phyloP scores from a whole-genome alignment of 2,888 invertebrate genomes.

The Nebria brevicollis region DNA sequence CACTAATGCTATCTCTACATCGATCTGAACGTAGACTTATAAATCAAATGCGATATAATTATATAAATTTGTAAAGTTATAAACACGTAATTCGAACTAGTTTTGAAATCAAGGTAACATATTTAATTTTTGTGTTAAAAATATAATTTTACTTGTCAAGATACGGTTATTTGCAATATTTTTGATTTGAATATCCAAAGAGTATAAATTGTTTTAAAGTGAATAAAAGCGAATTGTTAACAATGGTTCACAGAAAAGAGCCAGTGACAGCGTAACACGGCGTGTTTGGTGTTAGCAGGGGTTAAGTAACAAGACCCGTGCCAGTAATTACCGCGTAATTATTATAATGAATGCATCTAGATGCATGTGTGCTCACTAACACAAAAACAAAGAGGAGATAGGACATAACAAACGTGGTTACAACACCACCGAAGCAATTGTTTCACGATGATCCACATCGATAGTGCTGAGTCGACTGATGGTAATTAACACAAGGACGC shows the following conservation, averaged over 20 bases:
- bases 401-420: not conserved
- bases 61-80: too few species aligned
- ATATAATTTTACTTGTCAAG: too few species aligned
- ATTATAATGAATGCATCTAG: constrained; percentile 22
- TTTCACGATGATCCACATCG: constrained; percentile 11
- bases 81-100: too few species aligned
- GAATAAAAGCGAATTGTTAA: not conserved
- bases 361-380: constrained; percentile 7
- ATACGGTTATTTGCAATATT: too few species aligned
- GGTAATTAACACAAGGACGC: constrained; percentile 21
- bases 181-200: too few species aligned
- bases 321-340: constrained; percentile 16
- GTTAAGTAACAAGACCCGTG: constrained; percentile 9
- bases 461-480: not conserved
- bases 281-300: not conserved
- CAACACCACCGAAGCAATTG: not conserved
- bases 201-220: not conserved
- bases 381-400: not conserved
- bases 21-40: too few species aligned
- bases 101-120: too few species aligned
- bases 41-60: too few species aligned
- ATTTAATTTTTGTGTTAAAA: too few species aligned
- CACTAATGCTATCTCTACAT: too few species aligned
- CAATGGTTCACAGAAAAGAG: constrained; percentile 14
- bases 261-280: not conserved